These are phyloP conservation scores for Willisornis vidua DNA, from an alignment of 2,113 vertebrate species.

Conservation along the genomic window DNA sequence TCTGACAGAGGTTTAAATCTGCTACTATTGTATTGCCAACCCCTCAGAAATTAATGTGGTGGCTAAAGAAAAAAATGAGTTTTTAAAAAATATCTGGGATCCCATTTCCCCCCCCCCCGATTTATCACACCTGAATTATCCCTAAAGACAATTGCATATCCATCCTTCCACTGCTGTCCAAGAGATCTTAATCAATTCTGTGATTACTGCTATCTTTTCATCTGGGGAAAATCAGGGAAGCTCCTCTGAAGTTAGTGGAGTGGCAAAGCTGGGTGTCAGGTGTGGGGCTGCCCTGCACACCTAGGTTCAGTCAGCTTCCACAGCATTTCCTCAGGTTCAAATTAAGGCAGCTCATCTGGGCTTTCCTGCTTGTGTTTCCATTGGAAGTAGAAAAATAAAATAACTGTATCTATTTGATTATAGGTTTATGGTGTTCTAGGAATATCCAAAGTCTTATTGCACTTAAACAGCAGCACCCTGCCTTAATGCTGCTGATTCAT, in stretches of 20 bases:
- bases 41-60: neutral
- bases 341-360: neutral
- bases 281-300: neutral
- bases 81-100: neutral
- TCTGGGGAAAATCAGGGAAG: neutral
- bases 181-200: neutral
- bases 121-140: neutral
- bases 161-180: neutral
- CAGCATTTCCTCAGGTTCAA: neutral
- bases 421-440: neutral
- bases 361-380: neutral
- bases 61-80: neutral
- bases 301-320: neutral
- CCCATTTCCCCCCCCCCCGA: neutral
- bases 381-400: neutral
- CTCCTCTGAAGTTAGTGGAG: neutral
- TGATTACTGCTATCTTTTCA: neutral
- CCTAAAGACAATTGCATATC: neutral
- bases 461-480: neutral
- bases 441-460: neutral
- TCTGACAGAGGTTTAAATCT: neutral
- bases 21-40: neutral
- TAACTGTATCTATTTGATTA: neutral
- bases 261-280: neutral
- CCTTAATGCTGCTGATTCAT: neutral